Percentiles rank a stretch among this genome's conserved stretches.
These are phyloP conservation scores for Tenebrosternarchus preto DNA, from an alignment of 2,113 vertebrate genomes.

Conservation along the genomic window DNA sequence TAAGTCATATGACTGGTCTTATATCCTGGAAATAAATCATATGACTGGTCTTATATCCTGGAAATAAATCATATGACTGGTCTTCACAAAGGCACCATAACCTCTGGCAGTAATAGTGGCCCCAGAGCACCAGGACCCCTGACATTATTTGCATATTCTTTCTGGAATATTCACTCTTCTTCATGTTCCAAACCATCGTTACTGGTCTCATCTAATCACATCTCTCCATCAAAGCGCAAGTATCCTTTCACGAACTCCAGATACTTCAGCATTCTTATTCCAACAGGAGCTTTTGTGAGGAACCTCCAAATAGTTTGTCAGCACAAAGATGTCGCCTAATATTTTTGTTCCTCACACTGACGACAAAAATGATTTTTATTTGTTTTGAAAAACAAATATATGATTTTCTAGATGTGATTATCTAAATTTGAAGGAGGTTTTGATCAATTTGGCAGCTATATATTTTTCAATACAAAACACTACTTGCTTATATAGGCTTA, in stretches of 20 bases:
- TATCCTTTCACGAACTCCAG: constrained; percentile 26
- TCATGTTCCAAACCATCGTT: neutral
- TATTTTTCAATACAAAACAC: no score
- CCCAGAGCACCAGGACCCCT: neutral
- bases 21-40: no score
- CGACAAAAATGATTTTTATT: no score
- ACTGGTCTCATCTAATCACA: constrained; percentile 17
- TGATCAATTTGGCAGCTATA: no score
- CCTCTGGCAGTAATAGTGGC: neutral
- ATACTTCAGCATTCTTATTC: constrained; percentile 17
- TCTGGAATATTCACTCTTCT: neutral
- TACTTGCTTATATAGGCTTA: no score
- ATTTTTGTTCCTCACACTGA: neutral
- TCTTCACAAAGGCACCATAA: neutral
- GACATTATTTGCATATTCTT: neutral
- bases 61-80: neutral
- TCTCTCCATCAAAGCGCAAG: constrained; percentile 17
- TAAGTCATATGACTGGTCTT: neutral
- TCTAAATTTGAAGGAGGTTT: no score
- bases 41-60: neutral
- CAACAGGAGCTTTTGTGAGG: constrained; percentile 20
- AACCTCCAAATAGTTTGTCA: constrained; percentile 26
- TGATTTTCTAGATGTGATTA: no score
- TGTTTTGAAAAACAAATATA: no score
- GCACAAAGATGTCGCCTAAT: constrained; percentile 8